Evolutionary conservation across 2,797 vertebrate species (phyloP), one percentile per base, ranked within the genome.

Genomic region (Crax fasciolata): DNA sequence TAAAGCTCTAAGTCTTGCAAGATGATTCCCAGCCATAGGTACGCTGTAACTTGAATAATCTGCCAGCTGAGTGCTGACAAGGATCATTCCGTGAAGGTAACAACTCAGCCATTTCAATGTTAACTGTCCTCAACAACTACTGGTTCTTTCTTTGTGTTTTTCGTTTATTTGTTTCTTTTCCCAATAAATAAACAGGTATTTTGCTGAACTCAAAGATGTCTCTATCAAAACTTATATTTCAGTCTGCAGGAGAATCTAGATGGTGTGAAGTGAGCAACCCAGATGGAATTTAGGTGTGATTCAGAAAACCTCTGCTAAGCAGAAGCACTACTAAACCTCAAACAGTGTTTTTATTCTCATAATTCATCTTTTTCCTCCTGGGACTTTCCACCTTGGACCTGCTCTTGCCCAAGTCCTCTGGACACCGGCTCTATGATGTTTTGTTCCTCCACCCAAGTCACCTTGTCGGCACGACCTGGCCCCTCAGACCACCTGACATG

Each of bases 111-210:
- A 20, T 90, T 84, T 84, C 67, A 28, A 3, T 74, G 49, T 67
- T 71, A 70, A 94, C 46, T 66, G n/a, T 84, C 41, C 46, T 90
- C 4, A 0, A 35, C 32, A 81, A 79, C 38, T 89, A 38, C 52
- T 63, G 41, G 4, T 17, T 58, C 21, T 24, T 35, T n/a, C 20
- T 15, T 15, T n/a, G 18, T 28, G 15, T 51, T 13, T 21, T 21
- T 10, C 10, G 9, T 24, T 58, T 35, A 12, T 58, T 58, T 58
- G 13, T 24, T 58, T 58, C 6, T 35, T 35, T 58, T 38, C 27
- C 25, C 27, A 39, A 43, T 88, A 79, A 97, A 97, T 96, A 96
- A 95, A 96, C 87, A 48, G 10, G 20, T 55, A 44, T 19, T 86
- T 73, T 91, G 83, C 17, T 87, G 59, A 87, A 32, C 71, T 79